phyloP scores from a whole-genome alignment of 2,113 vertebrate species.

The Sus scrofa region T2T-Sscrofa CM000815.6:85647001-85647500 shows the following conservation, averaged over 20 bases:
- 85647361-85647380: background rate
- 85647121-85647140: slow-evolving; percentile 39
- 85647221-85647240: background rate
- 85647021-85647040: background rate
- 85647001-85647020: slow-evolving; percentile 74
- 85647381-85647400: slow-evolving; percentile 25
- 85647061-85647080: slow-evolving; percentile 21
- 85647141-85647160: slow-evolving; percentile 5
- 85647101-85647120: background rate
- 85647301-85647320: background rate
- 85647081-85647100: background rate
- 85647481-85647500: background rate
- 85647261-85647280: background rate
- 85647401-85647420: background rate
- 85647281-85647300: background rate
- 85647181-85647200: slow-evolving; percentile 2
- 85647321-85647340: slow-evolving; percentile 9
- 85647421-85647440: background rate
- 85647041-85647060: slow-evolving; percentile 16
- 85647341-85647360: slow-evolving; percentile 9
- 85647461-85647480: slow-evolving; percentile 16
- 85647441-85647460: background rate
- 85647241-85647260: background rate
- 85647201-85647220: background rate
- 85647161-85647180: background rate